Evolutionary conservation across 2,797 vertebrate species (phyloP).

Genomic region (Diplodus sargus): DNA sequence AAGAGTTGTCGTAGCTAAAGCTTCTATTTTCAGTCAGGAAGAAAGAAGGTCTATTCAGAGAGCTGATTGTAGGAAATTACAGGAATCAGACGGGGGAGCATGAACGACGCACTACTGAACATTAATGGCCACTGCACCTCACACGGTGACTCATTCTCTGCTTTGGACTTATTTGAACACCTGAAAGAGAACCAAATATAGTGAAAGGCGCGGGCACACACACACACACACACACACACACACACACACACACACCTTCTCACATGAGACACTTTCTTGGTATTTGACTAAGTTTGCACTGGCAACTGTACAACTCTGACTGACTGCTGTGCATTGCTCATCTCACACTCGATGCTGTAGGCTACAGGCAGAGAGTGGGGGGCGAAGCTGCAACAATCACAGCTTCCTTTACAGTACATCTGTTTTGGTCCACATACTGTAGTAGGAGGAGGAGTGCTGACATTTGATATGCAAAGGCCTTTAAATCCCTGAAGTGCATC

Average conservation of each 20-base stretch:
- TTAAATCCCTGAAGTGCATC: conserved; percentile 65
- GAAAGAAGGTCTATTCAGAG: conserved; percentile 27
- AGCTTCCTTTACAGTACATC: conserved; percentile 48
- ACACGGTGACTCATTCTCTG: conserved; percentile 49
- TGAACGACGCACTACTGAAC: conserved; percentile 21
- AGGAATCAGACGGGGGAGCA: conserved; percentile 34
- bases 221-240: background rate
- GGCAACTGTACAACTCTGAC: conserved; percentile 32
- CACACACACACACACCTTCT: background rate
- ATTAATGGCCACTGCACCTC: conserved; percentile 14
- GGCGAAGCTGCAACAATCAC: conserved; percentile 48
- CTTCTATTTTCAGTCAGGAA: conserved; percentile 46
- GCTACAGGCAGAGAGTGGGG: conserved; percentile 26
- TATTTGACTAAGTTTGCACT: conserved; percentile 13
- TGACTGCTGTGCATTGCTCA: conserved; percentile 49
- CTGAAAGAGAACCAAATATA: conserved; percentile 30
- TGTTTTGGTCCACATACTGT: conserved; percentile 63
- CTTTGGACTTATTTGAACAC: conserved; percentile 26
- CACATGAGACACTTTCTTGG: conserved; percentile 3
- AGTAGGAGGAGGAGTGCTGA: conserved; percentile 74
- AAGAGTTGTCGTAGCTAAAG: conserved; percentile 5
- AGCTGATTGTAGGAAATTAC: conserved; percentile 59
- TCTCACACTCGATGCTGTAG: conserved; percentile 45
- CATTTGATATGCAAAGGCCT: conserved; percentile 77
- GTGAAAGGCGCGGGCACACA: background rate